These are phyloP conservation scores for Antrozous pallidus DNA, from an alignment of 2,797 vertebrate genomes.

Conservation along the genomic window DNA sequence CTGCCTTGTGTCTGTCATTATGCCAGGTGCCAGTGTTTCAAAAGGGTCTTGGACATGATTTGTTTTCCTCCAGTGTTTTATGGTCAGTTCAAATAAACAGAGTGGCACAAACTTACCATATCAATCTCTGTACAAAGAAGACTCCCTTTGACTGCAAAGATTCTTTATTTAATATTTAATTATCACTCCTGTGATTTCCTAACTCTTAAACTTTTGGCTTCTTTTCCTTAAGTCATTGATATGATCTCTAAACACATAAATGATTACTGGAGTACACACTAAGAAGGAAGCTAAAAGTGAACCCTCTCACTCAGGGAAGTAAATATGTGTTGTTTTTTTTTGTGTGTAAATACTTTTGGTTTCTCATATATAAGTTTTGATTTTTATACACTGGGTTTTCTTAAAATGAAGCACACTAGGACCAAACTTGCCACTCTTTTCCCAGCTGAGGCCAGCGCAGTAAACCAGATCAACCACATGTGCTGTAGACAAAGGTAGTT, in stretches of 20 bases:
- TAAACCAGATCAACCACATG: not conserved
- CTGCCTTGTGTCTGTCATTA: not conserved
- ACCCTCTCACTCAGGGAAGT: not conserved
- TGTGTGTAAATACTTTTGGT: not conserved
- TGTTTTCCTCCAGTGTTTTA: not conserved
- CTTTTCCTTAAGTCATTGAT: not conserved
- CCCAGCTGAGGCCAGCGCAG: not conserved
- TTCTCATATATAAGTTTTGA: not conserved
- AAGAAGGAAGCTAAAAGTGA: not conserved
- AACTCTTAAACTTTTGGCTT: constrained; percentile 33
- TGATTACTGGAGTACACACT: not conserved
- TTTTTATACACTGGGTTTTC: not conserved
- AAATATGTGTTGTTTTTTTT: not conserved
- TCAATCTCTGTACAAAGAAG: not conserved
- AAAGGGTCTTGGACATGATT: not conserved
- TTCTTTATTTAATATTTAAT: constrained; percentile 28
- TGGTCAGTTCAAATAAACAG: not conserved
- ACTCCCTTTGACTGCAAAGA: not conserved
- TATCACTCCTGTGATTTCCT: not conserved
- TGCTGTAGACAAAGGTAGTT: not conserved
- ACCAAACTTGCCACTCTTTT: not conserved
- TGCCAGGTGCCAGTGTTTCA: not conserved
- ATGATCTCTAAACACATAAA: constrained; percentile 31
- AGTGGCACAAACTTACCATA: not conserved
- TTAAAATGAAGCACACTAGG: not conserved